These are phyloP conservation scores for Drosophila repleta DNA, from an alignment of 1,140 invertebrate species.

Conservation along the genomic window DNA sequence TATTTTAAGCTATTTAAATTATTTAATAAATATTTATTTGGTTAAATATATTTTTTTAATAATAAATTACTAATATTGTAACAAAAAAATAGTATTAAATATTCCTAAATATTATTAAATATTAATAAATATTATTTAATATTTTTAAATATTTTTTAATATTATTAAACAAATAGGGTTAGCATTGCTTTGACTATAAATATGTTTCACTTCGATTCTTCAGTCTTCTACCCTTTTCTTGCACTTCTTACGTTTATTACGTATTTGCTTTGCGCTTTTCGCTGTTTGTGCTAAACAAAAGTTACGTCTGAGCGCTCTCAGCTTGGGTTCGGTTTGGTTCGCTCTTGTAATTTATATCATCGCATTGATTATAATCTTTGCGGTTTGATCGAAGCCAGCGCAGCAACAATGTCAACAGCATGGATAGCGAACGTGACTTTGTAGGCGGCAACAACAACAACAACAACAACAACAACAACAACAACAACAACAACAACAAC, in stretches of 20 bases:
- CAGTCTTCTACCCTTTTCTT: too few species aligned
- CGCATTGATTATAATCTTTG: conserved; percentile 19
- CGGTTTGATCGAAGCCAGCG: conserved; percentile 14
- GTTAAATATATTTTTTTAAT: too few species aligned
- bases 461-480: conserved; percentile 10
- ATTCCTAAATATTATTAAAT: too few species aligned
- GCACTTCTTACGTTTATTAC: neutral
- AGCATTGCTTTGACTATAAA: too few species aligned
- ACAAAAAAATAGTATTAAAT: too few species aligned
- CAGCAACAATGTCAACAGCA: conserved; percentile 27
- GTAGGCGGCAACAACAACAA: conserved; percentile 26
- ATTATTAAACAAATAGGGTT: too few species aligned
- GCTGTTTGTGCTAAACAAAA: neutral
- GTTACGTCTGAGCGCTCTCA: conserved; percentile 7
- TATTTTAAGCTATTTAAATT: too few species aligned
- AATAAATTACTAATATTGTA: too few species aligned
- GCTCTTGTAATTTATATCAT: conserved; percentile 27
- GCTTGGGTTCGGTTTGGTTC: neutral
- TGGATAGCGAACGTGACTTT: conserved; percentile 35
- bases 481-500: conserved; percentile 10
- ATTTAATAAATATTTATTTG: too few species aligned
- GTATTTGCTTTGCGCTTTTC: neutral
- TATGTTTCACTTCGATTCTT: too few species aligned
- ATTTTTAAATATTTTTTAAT: too few species aligned
- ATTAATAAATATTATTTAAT: too few species aligned